phyloP scores from a whole-genome alignment of 2,113 vertebrate species.

The Hymenochirus boettgeri region DNA sequence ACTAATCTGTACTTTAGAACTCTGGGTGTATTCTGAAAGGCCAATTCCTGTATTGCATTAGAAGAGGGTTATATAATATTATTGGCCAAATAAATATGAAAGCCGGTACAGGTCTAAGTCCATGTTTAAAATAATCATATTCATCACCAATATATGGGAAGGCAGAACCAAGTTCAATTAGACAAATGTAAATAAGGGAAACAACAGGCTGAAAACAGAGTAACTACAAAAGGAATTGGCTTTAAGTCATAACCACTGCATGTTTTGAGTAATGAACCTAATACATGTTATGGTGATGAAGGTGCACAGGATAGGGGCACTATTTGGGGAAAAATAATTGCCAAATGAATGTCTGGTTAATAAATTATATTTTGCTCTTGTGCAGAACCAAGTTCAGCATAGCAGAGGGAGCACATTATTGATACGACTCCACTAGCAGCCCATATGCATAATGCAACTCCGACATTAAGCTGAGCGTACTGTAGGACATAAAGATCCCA shows the following conservation, averaged over 20 bases:
- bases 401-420: conserved; percentile 54
- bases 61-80: conserved; percentile 47
- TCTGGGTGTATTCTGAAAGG: conserved; percentile 54
- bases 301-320: too few species aligned
- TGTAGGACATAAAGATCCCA: conserved; percentile 61
- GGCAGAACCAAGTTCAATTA: conserved; percentile 47
- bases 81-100: conserved; percentile 56
- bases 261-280: too few species aligned
- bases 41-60: conserved; percentile 52
- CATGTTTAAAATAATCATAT: conserved; percentile 60
- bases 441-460: conserved; percentile 49
- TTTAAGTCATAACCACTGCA: too few species aligned
- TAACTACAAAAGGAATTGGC: too few species aligned
- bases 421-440: conserved; percentile 45
- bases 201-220: too few species aligned
- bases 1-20: too few species aligned
- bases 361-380: too few species aligned
- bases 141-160: conserved; percentile 52
- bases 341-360: too few species aligned
- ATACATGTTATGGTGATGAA: too few species aligned
- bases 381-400: conserved; percentile 51
- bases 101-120: conserved; percentile 46
- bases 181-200: too few species aligned
- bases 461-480: conserved; percentile 52
- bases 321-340: too few species aligned